A percentile compares a stretch with the other conserved stretches of the same genome.
These are phyloP conservation scores for Desmodus rotundus DNA, from an alignment of 2,113 vertebrate species.

Conservation along the genomic window DNA sequence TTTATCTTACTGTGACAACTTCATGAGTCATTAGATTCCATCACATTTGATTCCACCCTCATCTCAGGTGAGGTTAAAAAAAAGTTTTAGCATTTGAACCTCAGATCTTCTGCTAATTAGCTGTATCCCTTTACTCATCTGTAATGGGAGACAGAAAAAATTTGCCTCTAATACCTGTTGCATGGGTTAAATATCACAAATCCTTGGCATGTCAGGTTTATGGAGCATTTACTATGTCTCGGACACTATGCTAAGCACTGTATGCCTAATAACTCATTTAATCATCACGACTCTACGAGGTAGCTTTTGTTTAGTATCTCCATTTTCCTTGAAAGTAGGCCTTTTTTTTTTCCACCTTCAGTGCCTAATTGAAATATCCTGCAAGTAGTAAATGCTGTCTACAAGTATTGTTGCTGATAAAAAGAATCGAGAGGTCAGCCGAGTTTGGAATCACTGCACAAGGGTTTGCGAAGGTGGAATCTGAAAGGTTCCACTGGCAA, in stretches of 20 bases:
- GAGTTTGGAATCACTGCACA: background rate
- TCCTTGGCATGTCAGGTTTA: background rate
- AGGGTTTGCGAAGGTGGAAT: background rate
- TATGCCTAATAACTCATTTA: background rate
- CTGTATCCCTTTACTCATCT: background rate
- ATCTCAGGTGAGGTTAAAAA: background rate
- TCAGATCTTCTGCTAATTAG: background rate
- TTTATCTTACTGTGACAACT: background rate
- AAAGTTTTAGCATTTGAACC: background rate
- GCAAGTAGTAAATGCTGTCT: background rate
- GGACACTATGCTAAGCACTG: background rate
- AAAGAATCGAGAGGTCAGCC: background rate
- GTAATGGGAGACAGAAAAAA: background rate
- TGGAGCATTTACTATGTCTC: background rate
- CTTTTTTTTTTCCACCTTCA: background rate
- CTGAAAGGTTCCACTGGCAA: no score
- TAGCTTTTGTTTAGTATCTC: background rate
- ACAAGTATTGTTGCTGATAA: background rate
- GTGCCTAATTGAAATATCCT: background rate
- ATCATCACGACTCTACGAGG: background rate
- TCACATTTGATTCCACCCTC: background rate
- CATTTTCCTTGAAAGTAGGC: background rate
- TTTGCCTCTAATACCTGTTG: background rate
- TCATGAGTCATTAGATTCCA: background rate
- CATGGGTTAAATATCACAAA: background rate